phyloP scores from a whole-genome alignment of 1,140 invertebrate genomes.

The Drosophila kanapiae region DNA sequence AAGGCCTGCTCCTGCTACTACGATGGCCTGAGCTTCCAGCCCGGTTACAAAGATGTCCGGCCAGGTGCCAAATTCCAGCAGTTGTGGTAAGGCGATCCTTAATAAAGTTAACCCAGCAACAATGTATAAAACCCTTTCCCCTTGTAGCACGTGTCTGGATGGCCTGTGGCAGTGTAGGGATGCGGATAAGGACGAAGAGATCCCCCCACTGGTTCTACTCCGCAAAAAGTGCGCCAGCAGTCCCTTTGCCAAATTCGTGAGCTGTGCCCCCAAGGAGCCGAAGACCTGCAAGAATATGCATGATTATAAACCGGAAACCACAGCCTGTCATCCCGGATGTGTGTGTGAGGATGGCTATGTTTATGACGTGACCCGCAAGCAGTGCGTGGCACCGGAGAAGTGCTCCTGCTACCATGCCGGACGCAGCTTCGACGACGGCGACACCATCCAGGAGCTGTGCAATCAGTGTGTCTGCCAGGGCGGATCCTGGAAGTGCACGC shows the following conservation, averaged over 20 bases:
- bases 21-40: conserved; percentile 89
- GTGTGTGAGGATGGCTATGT: conserved; percentile 91
- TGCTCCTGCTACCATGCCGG: conserved; percentile 96
- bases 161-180: conserved; percentile 91
- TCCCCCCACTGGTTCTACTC: conserved; percentile 81
- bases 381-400: conserved; percentile 89
- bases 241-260: conserved; percentile 90
- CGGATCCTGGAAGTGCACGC: conserved; percentile 90
- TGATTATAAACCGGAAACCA: conserved; percentile 84
- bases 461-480: conserved; percentile 90
- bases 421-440: conserved; percentile 91
- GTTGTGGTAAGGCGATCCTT: conserved; percentile 86
- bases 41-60: conserved; percentile 91
- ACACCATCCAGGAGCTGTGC: conserved; percentile 91
- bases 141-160: conserved; percentile 88
- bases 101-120: neutral
- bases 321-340: conserved; percentile 91
- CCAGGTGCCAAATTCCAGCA: conserved; percentile 87
- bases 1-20: conserved; percentile 91
- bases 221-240: conserved; percentile 87
- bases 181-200: conserved; percentile 85
- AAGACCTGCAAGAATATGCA: conserved; percentile 95
- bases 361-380: conserved; percentile 88
- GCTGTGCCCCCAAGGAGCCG: conserved; percentile 90
- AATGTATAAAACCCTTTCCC: neutral